Conservation (phyloP, 2,888 invertebrate species). For the Macrosiphum euphorbiae region DNA sequence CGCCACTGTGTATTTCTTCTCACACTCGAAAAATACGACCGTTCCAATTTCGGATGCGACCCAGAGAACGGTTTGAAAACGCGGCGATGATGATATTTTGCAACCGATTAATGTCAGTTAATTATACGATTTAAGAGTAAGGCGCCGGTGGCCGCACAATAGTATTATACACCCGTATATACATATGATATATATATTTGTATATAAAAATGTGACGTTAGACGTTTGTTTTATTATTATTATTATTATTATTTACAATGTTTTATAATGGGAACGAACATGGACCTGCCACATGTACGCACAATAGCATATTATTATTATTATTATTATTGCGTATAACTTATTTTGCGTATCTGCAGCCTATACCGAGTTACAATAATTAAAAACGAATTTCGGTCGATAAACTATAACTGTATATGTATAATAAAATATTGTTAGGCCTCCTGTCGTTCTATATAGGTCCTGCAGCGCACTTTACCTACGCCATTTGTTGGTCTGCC, state of each 20-base stretch:
- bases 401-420: background rate
- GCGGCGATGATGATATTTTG: slow-evolving; percentile 34
- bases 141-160: slow-evolving; percentile 7
- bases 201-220: background rate
- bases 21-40: slow-evolving; percentile 19
- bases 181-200: background rate
- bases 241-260: background rate
- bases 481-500: background rate
- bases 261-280: slow-evolving; percentile 18
- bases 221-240: background rate
- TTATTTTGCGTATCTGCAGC: background rate
- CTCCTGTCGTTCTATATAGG: background rate
- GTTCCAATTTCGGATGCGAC: slow-evolving; percentile 55
- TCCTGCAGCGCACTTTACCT: background rate
- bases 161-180: background rate
- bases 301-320: slow-evolving; percentile 1
- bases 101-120: slow-evolving; percentile 51
- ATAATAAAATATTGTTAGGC: background rate
- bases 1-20: slow-evolving; percentile 9
- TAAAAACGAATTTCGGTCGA: slow-evolving; percentile 32
- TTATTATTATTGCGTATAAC: slow-evolving; percentile 1
- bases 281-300: background rate
- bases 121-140: slow-evolving; percentile 14
- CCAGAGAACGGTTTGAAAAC: background rate
- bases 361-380: background rate